These are phyloP conservation scores for Choloepus didactylus DNA, from an alignment of 2,797 vertebrate genomes.

Conservation along the genomic window DNA sequence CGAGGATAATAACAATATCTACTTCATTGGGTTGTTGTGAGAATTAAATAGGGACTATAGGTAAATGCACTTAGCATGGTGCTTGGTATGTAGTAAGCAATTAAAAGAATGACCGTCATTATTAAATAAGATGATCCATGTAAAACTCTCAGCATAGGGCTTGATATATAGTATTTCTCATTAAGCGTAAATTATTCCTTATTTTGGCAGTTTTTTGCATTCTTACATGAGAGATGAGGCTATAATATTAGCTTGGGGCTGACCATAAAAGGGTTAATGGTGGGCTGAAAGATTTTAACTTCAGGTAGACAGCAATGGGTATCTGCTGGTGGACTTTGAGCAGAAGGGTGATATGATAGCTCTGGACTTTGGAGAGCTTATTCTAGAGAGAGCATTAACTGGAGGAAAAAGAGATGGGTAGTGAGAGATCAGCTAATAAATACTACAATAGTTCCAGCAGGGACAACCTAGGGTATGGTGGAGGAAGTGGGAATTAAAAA, in stretches of 20 bases:
- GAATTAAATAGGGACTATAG: background rate
- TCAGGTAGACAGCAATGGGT: background rate
- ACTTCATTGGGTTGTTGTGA: background rate
- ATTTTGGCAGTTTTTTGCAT: background rate
- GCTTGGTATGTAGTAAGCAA: background rate
- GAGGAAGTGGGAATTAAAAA: background rate
- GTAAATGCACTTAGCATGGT: background rate
- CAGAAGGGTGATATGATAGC: background rate
- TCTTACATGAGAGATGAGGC: background rate
- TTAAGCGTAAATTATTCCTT: background rate
- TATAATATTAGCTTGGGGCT: background rate
- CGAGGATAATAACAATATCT: background rate
- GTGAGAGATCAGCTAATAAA: background rate
- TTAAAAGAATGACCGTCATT: background rate
- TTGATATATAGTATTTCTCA: background rate
- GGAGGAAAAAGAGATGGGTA: background rate
- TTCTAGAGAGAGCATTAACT: background rate
- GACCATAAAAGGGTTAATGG: background rate
- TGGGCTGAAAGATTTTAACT: background rate
- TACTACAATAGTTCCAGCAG: background rate
- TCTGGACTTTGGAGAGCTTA: background rate
- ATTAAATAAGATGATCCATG: background rate
- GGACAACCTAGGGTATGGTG: background rate
- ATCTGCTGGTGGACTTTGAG: no score
- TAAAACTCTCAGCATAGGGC: background rate